phyloP scores from a whole-genome alignment of 1,140 invertebrate species.

The Macrobrachium rosenbergii region DNA sequence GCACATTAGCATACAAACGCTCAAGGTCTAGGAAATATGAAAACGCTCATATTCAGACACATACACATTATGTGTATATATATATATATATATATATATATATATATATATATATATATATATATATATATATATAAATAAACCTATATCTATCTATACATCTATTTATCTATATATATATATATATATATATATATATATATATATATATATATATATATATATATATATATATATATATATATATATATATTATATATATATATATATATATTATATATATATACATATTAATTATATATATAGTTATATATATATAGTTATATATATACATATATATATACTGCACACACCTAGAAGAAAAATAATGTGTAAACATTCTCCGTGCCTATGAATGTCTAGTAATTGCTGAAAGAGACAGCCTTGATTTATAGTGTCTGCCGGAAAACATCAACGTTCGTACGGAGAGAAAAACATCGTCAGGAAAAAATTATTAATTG shows the following conservation, averaged over 20 bases:
- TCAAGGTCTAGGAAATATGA: too few relatives aligned
- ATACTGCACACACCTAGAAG: neutral
- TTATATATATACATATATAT: neutral
- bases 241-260: neutral
- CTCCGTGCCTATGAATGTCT: too few relatives aligned
- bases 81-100: conserved; percentile 3
- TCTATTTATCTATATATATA: conserved; percentile 35
- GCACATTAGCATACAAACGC: neutral
- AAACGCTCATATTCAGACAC: too few relatives aligned
- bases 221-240: conserved; percentile 41
- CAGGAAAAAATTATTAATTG: too few relatives aligned
- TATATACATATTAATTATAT: neutral
- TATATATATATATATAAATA: conserved; percentile 34
- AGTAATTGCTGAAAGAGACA: too few relatives aligned
- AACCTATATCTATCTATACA: conserved; percentile 29
- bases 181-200: conserved; percentile 46
- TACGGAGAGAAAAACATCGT: too few relatives aligned
- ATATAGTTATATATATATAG: neutral
- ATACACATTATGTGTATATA: neutral
- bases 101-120: conserved; percentile 26
- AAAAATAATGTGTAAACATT: too few relatives aligned
- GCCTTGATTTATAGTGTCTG: too few relatives aligned
- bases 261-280: neutral
- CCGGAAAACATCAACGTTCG: too few relatives aligned
- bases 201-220: conserved; percentile 35